phyloP scores from a whole-genome alignment of 2,113 vertebrate genomes.

The Amazona guildingii region DNA sequence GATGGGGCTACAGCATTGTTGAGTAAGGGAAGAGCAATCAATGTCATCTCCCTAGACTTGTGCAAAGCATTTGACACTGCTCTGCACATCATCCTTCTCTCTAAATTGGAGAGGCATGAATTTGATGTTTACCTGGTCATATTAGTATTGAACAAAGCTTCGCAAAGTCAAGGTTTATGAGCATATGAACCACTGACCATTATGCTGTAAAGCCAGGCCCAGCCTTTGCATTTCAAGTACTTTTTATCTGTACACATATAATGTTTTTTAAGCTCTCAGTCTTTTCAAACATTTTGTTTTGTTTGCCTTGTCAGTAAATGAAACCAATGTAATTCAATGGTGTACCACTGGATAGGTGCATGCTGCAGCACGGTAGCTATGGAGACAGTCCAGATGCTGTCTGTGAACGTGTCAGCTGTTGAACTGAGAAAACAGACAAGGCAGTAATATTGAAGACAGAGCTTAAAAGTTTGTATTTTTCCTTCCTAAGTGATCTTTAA shows the following conservation, averaged over 20 bases:
- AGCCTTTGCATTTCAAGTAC: not conserved
- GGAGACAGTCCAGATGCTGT: not conserved
- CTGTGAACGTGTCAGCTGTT: not conserved
- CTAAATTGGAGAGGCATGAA: not conserved
- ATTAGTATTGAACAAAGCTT: not conserved
- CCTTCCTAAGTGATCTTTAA: not conserved
- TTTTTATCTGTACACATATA: not conserved
- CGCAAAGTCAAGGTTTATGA: not conserved
- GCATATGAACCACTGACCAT: not conserved
- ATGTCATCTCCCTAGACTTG: not conserved
- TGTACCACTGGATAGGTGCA: not conserved
- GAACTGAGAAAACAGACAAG: not conserved
- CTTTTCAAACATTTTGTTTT: not conserved
- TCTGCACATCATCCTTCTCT: not conserved
- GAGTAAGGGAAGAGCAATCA: not conserved
- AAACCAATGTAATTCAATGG: not conserved
- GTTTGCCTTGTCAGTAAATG: not conserved
- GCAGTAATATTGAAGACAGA: not conserved
- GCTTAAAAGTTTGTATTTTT: not conserved
- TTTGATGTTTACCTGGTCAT: not conserved
- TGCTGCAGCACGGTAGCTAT: not conserved
- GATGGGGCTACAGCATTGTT: not conserved
- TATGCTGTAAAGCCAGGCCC: not conserved
- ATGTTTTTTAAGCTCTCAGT: not conserved
- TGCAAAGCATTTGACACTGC: not conserved